A percentile compares a stretch with the other conserved stretches of the same genome.
Evolutionary conservation across 1,140 invertebrate genomes (phyloP).

Genomic region (Drosophila baimaii): DNA sequence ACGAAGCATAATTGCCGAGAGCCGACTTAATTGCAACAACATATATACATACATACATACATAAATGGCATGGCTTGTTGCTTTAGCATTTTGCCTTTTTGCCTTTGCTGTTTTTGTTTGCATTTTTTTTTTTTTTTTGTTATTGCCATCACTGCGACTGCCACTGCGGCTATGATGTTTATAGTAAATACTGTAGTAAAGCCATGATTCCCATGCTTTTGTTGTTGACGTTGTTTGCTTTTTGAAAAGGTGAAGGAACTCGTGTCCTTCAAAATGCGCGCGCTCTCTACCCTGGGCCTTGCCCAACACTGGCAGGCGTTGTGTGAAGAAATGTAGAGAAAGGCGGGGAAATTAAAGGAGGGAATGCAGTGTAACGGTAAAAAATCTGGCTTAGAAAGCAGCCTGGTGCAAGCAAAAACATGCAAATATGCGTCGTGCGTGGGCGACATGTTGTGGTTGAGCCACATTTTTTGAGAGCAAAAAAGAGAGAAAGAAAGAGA

Average conservation of each 20-base stretch:
- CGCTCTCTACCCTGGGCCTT: constrained; percentile 28
- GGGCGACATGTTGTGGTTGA: constrained; percentile 4
- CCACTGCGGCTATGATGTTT: constrained; percentile 21
- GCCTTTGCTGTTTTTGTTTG: constrained; percentile 37
- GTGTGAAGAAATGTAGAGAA: constrained; percentile 1
- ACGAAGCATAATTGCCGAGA: constrained; percentile 43
- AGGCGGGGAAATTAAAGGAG: constrained; percentile 9
- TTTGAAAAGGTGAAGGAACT: constrained; percentile 75
- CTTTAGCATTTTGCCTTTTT: constrained; percentile 21
- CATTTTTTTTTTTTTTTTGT: constrained; percentile 4
- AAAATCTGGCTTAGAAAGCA: constrained; percentile 54
- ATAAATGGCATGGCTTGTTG: constrained; percentile 36
- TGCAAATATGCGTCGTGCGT: constrained; percentile 6
- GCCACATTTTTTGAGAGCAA: neutral
- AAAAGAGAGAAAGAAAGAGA: no score
- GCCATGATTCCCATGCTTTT: constrained; percentile 15
- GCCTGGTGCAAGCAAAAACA: neutral
- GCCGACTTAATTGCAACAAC: constrained; percentile 68
- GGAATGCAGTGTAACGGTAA: constrained; percentile 41
- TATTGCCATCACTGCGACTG: constrained; percentile 1
- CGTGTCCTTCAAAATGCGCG: constrained; percentile 76
- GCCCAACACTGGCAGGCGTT: constrained; percentile 23
- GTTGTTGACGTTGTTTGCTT: constrained; percentile 28
- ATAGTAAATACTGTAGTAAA: constrained; percentile 47
- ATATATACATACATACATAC: constrained; percentile 20